Base-by-base conservation (phyloP, 1,140 invertebrate genomes). In the Drosophila paulistorum region DNA sequence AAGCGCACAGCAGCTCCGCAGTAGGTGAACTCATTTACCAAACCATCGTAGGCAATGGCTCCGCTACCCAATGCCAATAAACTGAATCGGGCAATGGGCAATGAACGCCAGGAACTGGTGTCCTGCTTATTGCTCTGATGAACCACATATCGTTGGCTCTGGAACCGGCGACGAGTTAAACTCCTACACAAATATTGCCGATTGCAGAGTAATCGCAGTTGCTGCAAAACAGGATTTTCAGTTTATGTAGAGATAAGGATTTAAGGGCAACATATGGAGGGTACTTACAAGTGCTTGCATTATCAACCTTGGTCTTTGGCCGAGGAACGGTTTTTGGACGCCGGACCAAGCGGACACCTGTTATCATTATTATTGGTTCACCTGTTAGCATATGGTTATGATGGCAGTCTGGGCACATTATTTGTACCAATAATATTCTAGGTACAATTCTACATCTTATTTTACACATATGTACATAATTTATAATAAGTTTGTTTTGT, bases 11-110 rank as follows among this genome's bases (percentile, higher is more conserved):
- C 59, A 7, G 91, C 78, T 0, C 89, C 85, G 14, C 65, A 81
- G 26, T 87, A 91, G 37, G 82, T 91, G 41, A 92, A 92, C 13
- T 92, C 87, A 59, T 92, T 91, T 0, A 81, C 73, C 45, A 79
- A 14, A 0, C 86, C 90, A 71, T 92, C 91, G 26, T 91, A 92
- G 6, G 20, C 65, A 42, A 90, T 5, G 7, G 17, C 68, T 1
- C 67, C 80, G 4, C 39, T 57, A 9, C 68, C 63, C n/a, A 42
- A 68, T 3, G 72, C 30, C 5, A 72, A 41, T 7, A 85, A 57
- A 6, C 78, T 57, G 2, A 91, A 10, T 2, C 79, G 64, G 4
- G 76, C 23, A n/a, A 75, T 30, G 0, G 81, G 70, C 33, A 61
- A 41, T 1, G 57, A 33, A 7, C 35, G 30, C 45, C 45, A 51